Evolutionary conservation across 2,888 invertebrate genomes (phyloP).

Genomic region (Ophonus ardosiacus): DNA sequence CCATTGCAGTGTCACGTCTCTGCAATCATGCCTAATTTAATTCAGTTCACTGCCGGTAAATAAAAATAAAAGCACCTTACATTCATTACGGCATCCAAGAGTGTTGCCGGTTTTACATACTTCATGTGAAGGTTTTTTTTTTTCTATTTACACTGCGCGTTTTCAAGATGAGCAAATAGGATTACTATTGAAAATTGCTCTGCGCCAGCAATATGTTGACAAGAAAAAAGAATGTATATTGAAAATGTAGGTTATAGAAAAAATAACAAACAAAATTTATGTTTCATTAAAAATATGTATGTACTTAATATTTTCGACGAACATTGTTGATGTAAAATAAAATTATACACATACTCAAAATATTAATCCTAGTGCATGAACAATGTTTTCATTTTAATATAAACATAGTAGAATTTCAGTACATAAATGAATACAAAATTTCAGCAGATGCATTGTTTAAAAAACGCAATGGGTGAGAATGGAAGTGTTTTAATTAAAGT

Average conservation of each 20-base stretch:
- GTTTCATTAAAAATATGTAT: not conserved
- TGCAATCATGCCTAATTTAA: conserved; percentile 49
- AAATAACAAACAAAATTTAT: not conserved
- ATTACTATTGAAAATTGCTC: conserved; percentile 8
- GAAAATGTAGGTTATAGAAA: not conserved
- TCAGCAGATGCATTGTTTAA: too few relatives aligned
- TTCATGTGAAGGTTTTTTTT: conserved; percentile 20
- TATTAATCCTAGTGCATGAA: not conserved
- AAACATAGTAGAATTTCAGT: not conserved
- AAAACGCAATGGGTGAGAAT: not conserved
- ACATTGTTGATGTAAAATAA: too few relatives aligned
- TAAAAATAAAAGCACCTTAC: conserved; percentile 34
- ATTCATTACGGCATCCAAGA: conserved; percentile 11
- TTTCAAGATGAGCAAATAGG: conserved; percentile 17
- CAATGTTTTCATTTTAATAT: not conserved
- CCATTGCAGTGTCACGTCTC: conserved; percentile 34
- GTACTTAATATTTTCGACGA: not conserved
- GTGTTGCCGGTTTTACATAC: conserved; percentile 17
- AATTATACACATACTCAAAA: not conserved
- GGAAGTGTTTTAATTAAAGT: not conserved
- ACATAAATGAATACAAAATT: not conserved
- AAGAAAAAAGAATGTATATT: not conserved
- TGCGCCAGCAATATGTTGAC: not conserved
- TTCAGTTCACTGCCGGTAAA: conserved; percentile 25
- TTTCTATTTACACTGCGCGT: not conserved